phyloP scores from a whole-genome alignment of 2,888 invertebrate species.

The Sericinus montela region DNA sequence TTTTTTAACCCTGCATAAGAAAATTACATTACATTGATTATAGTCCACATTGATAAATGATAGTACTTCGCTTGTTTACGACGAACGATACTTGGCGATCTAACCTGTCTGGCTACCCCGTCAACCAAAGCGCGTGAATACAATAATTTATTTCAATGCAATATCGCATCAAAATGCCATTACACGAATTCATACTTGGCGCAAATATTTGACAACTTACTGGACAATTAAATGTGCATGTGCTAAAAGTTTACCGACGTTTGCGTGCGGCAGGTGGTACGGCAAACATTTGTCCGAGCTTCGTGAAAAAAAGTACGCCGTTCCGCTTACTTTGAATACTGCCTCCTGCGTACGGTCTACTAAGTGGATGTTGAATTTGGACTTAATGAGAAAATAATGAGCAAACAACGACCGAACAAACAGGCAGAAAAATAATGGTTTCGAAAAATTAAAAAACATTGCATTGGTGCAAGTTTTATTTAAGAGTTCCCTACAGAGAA shows the following conservation, averaged over 20 bases:
- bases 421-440: slow-evolving; percentile 1
- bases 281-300: slow-evolving; percentile 25
- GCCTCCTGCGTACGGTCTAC: slow-evolving; percentile 3
- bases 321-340: slow-evolving; percentile 3
- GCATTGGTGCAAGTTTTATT: not conserved
- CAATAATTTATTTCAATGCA: too few species aligned
- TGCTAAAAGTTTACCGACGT: slow-evolving; percentile 26
- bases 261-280: slow-evolving; percentile 28
- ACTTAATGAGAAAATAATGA: slow-evolving; percentile 20
- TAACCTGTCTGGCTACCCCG: too few species aligned
- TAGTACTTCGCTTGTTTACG: too few species aligned
- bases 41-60: too few species aligned
- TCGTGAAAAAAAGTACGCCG: slow-evolving; percentile 7
- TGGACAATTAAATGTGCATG: slow-evolving; percentile 25
- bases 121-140: too few species aligned
- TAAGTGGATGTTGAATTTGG: slow-evolving; percentile 20
- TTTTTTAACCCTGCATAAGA: too few species aligned
- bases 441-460: not conserved
- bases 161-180: not conserved
- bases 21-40: too few species aligned
- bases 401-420: slow-evolving; percentile 12
- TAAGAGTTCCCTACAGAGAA: not conserved
- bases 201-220: slow-evolving; percentile 31
- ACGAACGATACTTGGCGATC: too few species aligned
- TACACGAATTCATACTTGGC: not conserved